Base-by-base conservation (phyloP, 1,140 invertebrate genomes). In the Heliconius congener region DNA sequence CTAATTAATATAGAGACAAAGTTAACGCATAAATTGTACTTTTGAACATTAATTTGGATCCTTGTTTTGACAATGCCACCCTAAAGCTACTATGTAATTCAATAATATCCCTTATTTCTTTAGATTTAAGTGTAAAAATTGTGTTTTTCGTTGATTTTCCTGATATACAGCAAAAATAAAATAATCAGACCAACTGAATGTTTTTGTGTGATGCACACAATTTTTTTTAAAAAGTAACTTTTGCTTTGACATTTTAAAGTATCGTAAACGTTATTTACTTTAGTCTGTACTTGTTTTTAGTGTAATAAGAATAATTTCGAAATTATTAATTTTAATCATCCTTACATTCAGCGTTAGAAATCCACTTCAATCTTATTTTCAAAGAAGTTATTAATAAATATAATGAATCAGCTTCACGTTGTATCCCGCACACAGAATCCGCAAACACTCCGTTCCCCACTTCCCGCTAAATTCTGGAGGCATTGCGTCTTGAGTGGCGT, bases 21-120 rank as follows among this genome's bases (percentile, higher is more conserved):
- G 85, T 91, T 87, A 80, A 85, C 82, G 86, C 86, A 90, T 90
- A 90, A 91, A 90, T 90, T 90, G 81, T 87, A 87, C 86, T 88
- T 89, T 86, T 80, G 82, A 84, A 87, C 84, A 91, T 89, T 87
- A 91, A 91, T 91, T 91, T 85, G 80, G 79, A 85, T 86, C 72
- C 79, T 84, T 87, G 85, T 85, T 90, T 84, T 84, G 83, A 84
- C 81, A 83, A 83, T 90, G 87, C 88, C 90, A 88, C 81, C 83
- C 83, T 34, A 37, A 39, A 66, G 66, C 60, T 74, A 18, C n/a
- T 39, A 46, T 46, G 70, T 77, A 84, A 80, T 82, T 81, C 55
- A 80, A 83, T 81, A 77, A 80, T 74, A 82, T 50, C 76, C 57
- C 30, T 74, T 83, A 78, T 78, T 76, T 2, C 73, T 16, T 50